Conservation (phyloP, 2,113 vertebrate species). For the Proterorhinus semilunaris region DNA sequence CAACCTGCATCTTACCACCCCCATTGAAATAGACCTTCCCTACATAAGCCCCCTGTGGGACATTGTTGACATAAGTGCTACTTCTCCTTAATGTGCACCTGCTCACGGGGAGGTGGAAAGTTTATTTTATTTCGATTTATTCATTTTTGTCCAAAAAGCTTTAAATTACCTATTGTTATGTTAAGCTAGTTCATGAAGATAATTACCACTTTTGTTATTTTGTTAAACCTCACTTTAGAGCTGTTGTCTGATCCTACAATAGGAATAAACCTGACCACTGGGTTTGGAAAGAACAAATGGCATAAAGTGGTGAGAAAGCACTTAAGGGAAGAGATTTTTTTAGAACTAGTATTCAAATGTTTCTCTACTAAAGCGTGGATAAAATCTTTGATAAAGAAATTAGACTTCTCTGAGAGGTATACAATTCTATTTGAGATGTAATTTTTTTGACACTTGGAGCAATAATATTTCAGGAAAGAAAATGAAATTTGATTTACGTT, state of each 20-base stretch:
- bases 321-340: background rate
- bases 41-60: background rate
- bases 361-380: too few relatives aligned
- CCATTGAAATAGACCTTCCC: too few relatives aligned
- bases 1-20: background rate
- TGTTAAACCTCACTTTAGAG: background rate
- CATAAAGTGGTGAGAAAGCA: background rate
- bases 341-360: too few relatives aligned
- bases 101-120: background rate
- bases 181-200: background rate
- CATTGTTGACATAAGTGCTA: slow-evolving; percentile 9
- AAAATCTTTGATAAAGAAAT: too few relatives aligned
- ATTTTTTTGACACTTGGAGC: too few relatives aligned
- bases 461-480: too few relatives aligned
- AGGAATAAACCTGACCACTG: background rate
- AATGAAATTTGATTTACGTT: too few relatives aligned
- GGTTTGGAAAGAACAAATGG: background rate
- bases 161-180: background rate
- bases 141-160: background rate
- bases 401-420: too few relatives aligned
- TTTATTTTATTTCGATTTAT: background rate
- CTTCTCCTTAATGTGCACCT: background rate
- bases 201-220: background rate
- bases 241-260: background rate
- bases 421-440: too few relatives aligned